Base-by-base conservation (phyloP, 2,113 vertebrate genomes). In the Istiophorus platypterus region DNA sequence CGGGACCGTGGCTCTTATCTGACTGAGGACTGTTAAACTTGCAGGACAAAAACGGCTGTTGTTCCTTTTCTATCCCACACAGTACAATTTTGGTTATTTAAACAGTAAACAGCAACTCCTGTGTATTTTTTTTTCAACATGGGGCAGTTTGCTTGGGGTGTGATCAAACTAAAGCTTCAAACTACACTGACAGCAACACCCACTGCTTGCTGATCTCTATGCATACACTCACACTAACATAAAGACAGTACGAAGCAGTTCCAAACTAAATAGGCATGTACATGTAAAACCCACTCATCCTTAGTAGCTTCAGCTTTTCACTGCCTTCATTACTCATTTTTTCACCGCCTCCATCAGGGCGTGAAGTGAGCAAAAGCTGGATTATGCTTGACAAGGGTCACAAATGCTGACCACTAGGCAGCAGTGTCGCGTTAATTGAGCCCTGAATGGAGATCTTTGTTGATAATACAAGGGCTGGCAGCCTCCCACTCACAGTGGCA, bases 381-480 rank as follows among this genome's bases (percentile, higher is more conserved):
- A 88, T 89, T 83, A 74, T 68, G 52, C 58, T 51, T 31, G 78
- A 66, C 75, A 73, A 68, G 74, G 90, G 87, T 91, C 91, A 87
- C 78, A 71, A 84, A 89, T 57, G 72, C 72, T 72, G 89, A 92
- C 74, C 82, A 74, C 80, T 76, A 78, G 61, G 85, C 80, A 69
- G 85, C 61, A n/a, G 65, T 56, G 80, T 85, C 49, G 85, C 76
- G 90, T 89, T 92, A 91, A 91, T 86, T 72, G 83, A 65, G 59
- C 87, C 58, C 59, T 92, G 83, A 94, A 93, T 89, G 70, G 86
- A 61, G 78, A 80, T 82, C 91, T 94, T 93, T 94, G 93, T 94
- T 90, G 92, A 88, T 91, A 85, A 88, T 87, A 83, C 70, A 70
- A 76, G 70, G 77, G 66, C 72, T 58, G 78, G 68, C 29, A 12